These are phyloP conservation scores for Acleris literana DNA, from an alignment of 2,888 invertebrate species.

Conservation along the genomic window DNA sequence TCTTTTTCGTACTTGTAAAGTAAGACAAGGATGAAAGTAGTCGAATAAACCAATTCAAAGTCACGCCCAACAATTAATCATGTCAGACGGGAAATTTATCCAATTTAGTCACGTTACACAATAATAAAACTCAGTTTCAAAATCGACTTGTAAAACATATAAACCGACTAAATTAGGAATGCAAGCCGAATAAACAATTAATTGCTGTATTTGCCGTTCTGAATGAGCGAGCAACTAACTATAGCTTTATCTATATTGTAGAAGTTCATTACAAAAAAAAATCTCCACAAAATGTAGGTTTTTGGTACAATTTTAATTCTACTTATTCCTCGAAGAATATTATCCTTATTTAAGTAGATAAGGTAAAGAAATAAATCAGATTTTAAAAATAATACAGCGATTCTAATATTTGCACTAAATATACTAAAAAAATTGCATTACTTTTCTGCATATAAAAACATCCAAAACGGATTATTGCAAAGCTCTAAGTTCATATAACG, in stretches of 20 bases:
- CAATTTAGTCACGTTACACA: too few relatives aligned
- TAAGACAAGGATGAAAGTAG: too few relatives aligned
- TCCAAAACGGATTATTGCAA: slow-evolving; percentile 6
- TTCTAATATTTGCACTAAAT: slow-evolving; percentile 16
- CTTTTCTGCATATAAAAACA: background rate
- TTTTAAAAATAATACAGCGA: background rate
- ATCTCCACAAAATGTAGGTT: slow-evolving; percentile 12
- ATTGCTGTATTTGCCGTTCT: background rate
- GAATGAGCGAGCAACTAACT: background rate
- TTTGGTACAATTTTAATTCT: slow-evolving; percentile 29
- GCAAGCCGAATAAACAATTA: background rate
- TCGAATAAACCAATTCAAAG: too few relatives aligned
- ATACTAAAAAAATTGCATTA: background rate
- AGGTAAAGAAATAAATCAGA: background rate
- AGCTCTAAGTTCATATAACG: slow-evolving; percentile 9
- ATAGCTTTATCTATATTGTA: background rate
- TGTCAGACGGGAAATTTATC: too few relatives aligned
- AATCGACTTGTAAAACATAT: too few relatives aligned
- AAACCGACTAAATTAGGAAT: too few relatives aligned
- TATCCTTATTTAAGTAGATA: slow-evolving; percentile 24
- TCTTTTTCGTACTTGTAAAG: too few relatives aligned
- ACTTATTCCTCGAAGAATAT: slow-evolving; percentile 9
- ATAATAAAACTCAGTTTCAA: too few relatives aligned
- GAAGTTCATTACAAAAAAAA: slow-evolving; percentile 1
- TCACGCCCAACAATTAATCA: too few relatives aligned